Base-by-base conservation (phyloP, 2,888 invertebrate species). In the Physocephala rufipes region DNA sequence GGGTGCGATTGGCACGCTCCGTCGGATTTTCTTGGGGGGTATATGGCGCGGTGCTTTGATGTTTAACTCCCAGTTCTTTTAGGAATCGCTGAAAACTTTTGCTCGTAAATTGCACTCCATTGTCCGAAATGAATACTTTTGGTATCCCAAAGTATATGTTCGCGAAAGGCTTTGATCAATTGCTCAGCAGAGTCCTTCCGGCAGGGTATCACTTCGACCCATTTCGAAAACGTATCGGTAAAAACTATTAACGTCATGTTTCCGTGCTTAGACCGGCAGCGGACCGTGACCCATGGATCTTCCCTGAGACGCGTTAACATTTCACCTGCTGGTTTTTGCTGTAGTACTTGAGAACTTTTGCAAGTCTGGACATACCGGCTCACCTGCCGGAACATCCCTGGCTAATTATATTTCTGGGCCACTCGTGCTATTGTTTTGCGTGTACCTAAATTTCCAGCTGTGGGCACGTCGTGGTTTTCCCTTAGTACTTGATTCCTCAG, bases 321-420 rank as follows among this genome's bases (percentile, higher is more conserved):
- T 2, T 70, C 19, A 1, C 71, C 74, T 0, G 72, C 67, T 12
- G 67, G 67, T 19, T 61, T 45, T 1, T 12, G 45, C 24, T 74
- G 74, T 45, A 43, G 53, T 4, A 47, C 43, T 13, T 70, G 71
- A 45, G 73, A 76, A 1, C 19, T 28, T 13, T 45, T 13, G 43
- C 76, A 74, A 0, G 47, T 28, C 2, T 62, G 36, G 0, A 75
- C 71, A 47, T 74, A 73, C 3, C 65, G n/a, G 2, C 43, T 51
- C 0, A 71, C 68, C 49, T 74, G 67, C 0, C 72, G 28, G 13
- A 66, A 65, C 24, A 74, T 53, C 0, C 74, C 75, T 3, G 74
- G 72, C 73, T 71, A 76, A 47, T 74, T 74, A 36, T 75, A 74
- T 0, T 62, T 45, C n/a, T 73, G 67, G 7, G 63, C 16, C 0